These are phyloP conservation scores for Cyanoramphus novaezelandiae DNA, from an alignment of 2,113 vertebrate genomes.

Conservation along the genomic window DNA sequence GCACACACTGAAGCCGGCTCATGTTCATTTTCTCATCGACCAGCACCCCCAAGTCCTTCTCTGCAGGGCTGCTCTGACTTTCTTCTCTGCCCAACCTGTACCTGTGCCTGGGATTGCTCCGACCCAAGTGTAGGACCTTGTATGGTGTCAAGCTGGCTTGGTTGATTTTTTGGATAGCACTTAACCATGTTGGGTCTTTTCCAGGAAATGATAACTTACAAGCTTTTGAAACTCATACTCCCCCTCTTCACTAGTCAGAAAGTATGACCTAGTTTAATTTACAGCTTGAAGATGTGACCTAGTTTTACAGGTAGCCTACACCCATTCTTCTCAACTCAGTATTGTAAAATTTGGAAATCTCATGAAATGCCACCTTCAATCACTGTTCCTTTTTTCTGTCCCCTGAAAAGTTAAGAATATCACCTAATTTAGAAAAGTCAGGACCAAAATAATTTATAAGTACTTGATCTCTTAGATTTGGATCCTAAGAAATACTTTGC, in stretches of 20 bases:
- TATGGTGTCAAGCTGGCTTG: not conserved
- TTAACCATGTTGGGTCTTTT: constrained; percentile 9
- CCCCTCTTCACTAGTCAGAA: constrained; percentile 52
- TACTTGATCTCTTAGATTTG: not conserved
- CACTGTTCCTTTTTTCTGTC: not conserved
- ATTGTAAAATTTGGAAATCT: not conserved
- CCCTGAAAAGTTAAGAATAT: not conserved
- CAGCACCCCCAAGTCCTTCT: too few relatives aligned
- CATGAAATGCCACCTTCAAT: not conserved
- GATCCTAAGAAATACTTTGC: not conserved
- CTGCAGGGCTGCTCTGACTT: too few relatives aligned
- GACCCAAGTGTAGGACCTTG: too few relatives aligned
- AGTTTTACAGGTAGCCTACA: constrained; percentile 38
- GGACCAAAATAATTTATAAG: not conserved
- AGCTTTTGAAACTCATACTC: constrained; percentile 37
- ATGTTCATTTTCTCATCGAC: too few relatives aligned
- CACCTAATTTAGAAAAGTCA: not conserved
- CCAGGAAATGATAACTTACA: constrained; percentile 42
- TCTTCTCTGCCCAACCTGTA: too few relatives aligned
- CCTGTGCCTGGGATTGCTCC: too few relatives aligned
- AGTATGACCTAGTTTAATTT: constrained; percentile 53
- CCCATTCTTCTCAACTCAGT: not conserved
- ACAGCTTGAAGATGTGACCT: constrained; percentile 49
- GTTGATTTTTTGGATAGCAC: constrained; percentile 58
- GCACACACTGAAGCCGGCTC: too few relatives aligned